Percentiles rank a stretch among this genome's conserved stretches.
Evolutionary conservation across 2,113 vertebrate species (phyloP).

Genomic region (Tragelaphus strepsiceros): DNA sequence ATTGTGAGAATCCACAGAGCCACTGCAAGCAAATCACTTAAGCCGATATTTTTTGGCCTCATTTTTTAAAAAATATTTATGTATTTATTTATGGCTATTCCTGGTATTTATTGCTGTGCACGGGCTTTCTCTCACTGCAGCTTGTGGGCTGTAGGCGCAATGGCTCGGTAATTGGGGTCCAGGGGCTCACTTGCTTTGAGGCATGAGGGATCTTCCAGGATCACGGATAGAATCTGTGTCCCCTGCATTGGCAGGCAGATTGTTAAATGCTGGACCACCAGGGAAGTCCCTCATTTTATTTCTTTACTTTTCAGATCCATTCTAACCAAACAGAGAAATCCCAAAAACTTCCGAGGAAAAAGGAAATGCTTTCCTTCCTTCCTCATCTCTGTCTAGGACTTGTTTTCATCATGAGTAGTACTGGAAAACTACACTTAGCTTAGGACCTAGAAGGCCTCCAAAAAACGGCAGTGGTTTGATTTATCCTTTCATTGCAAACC

Average conservation of each 20-base stretch:
- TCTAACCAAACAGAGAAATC: not conserved
- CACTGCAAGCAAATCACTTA: not conserved
- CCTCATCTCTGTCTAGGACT: not conserved
- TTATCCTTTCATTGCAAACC: not conserved
- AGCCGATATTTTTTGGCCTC: not conserved
- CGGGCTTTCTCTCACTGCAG: rapidly evolving
- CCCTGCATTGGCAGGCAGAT: not conserved
- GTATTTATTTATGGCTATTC: not conserved
- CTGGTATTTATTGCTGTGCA: not conserved
- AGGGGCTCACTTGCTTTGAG: not conserved
- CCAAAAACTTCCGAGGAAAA: not conserved
- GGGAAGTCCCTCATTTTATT: not conserved
- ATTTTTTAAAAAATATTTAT: rapidly evolving
- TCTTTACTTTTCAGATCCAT: not conserved
- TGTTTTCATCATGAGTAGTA: not conserved
- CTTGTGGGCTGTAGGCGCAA: not conserved
- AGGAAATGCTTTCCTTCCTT: not conserved
- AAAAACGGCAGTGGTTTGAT: not conserved
- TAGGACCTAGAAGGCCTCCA: not conserved
- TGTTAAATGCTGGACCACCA: not conserved
- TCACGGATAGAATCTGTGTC: not conserved
- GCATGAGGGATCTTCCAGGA: not conserved
- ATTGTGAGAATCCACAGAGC: not conserved
- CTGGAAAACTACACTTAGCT: not conserved
- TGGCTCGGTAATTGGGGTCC: not conserved